These are phyloP conservation scores for Scaptomyza montana DNA, from an alignment of 1,140 invertebrate genomes.

Conservation along the genomic window DNA sequence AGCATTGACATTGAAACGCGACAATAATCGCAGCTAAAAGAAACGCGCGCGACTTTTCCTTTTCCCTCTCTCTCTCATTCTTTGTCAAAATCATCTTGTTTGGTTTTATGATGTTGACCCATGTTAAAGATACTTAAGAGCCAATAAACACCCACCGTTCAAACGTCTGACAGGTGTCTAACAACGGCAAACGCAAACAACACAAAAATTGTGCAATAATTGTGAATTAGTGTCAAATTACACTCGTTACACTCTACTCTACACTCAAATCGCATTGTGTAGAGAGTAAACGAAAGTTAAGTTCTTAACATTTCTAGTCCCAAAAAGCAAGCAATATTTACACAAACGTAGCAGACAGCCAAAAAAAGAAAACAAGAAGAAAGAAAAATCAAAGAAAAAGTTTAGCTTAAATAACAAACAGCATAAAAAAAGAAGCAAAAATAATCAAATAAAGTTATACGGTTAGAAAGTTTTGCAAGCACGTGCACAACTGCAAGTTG, in stretches of 20 bases:
- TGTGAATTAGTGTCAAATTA: slow-evolving; percentile 28
- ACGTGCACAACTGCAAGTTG: slow-evolving; percentile 63
- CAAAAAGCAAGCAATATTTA: slow-evolving; percentile 68
- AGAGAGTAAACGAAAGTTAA: slow-evolving; percentile 5
- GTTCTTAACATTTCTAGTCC: slow-evolving; percentile 71
- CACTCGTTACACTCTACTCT: slow-evolving; percentile 34
- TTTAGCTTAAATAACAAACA: slow-evolving; percentile 26
- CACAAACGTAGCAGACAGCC: slow-evolving; percentile 44
- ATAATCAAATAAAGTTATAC: slow-evolving; percentile 49
- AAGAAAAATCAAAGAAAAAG: slow-evolving; percentile 18
- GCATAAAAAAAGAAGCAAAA: not conserved
- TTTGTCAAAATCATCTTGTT: not conserved
- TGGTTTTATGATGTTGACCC: slow-evolving; percentile 49
- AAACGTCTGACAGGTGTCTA: slow-evolving; percentile 65
- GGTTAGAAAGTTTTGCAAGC: slow-evolving; percentile 62
- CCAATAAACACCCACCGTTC: slow-evolving; percentile 28
- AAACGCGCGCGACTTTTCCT: slow-evolving; percentile 53
- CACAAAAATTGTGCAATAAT: slow-evolving; percentile 65
- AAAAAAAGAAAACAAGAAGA: too few species aligned
- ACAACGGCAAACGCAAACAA: slow-evolving; percentile 6
- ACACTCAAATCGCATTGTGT: slow-evolving; percentile 22
- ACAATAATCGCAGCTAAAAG: slow-evolving; percentile 19
- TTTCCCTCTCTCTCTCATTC: slow-evolving; percentile 2
- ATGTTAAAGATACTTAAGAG: slow-evolving; percentile 38
- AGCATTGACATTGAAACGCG: slow-evolving; percentile 45